Percentiles rank a stretch among this genome's conserved stretches.
Conservation (phyloP, 2,113 vertebrate genomes). For the Calidris pugnax region DNA sequence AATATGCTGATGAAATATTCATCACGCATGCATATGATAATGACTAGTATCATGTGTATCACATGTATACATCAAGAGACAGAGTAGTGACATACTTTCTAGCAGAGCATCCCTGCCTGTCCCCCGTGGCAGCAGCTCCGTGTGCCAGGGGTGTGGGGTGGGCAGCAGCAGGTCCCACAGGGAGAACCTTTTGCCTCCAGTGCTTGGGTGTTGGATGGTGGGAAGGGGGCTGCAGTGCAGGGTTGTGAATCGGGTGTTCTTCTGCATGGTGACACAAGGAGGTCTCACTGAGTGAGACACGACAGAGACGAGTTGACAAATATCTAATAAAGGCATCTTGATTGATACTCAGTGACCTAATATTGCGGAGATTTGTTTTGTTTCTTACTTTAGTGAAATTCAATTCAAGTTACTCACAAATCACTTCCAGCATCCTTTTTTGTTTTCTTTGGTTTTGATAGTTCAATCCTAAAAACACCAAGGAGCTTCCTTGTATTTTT, state of each 20-base stretch:
- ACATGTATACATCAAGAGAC: not conserved
- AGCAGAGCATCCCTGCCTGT: not conserved
- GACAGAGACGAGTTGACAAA: not conserved
- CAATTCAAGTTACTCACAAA: not conserved
- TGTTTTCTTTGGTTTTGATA: not conserved
- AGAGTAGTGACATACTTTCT: not conserved
- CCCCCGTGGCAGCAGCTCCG: not conserved
- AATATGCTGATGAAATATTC: not conserved
- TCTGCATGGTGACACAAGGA: not conserved
- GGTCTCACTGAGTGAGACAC: not conserved
- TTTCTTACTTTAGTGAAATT: not conserved
- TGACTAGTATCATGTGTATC: not conserved
- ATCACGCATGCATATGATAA: not conserved
- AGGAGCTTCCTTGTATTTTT: not conserved
- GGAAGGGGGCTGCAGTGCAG: not conserved
- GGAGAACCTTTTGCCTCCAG: too few species aligned
- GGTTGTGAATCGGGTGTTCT: not conserved
- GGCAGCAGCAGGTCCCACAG: not conserved
- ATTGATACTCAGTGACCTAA: not conserved
- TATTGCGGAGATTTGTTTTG: not conserved
- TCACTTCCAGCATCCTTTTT: not conserved
- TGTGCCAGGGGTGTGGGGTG: not conserved
- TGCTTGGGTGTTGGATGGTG: rapidly evolving
- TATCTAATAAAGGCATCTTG: not conserved
- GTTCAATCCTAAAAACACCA: not conserved